Percentiles rank a stretch among this genome's conserved stretches.
phyloP scores from a whole-genome alignment of 1,140 invertebrate species.

The Eumeta japonica region DNA sequence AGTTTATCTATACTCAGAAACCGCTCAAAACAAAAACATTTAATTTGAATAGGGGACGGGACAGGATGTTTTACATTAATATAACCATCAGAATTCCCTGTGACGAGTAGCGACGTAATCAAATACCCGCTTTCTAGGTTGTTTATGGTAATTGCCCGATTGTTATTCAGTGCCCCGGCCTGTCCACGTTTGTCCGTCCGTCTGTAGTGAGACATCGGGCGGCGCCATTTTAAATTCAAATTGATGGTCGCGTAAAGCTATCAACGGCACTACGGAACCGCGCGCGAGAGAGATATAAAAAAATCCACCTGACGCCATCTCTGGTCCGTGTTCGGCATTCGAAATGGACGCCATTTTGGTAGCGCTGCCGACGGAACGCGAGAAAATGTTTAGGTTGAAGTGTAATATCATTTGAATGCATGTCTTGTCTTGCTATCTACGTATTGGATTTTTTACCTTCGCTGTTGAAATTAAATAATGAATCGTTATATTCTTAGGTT shows the following conservation, averaged over 20 bases:
- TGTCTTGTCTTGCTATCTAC: too few relatives aligned
- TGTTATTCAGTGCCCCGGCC: neutral
- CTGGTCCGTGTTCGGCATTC: neutral
- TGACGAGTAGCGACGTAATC: neutral
- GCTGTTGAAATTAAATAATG: too few relatives aligned
- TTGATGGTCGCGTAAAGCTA: neutral
- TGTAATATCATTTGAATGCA: too few relatives aligned
- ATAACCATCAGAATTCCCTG: constrained; percentile 2
- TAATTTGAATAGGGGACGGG: neutral
- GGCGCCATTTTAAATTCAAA: neutral
- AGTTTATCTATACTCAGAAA: neutral
- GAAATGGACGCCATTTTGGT: neutral
- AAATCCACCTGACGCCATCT: neutral
- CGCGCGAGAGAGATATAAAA: neutral
- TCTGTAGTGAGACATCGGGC: neutral
- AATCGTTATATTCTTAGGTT: too few relatives aligned
- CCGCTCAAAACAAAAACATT: neutral
- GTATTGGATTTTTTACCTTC: too few relatives aligned
- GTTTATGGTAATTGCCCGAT: neutral
- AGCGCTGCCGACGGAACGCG: neutral
- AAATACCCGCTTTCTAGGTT: neutral
- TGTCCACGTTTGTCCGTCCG: neutral
- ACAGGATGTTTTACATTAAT: neutral
- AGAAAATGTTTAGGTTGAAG: too few relatives aligned
- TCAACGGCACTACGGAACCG: neutral